Evolutionary conservation across 37 sponge, comb jelly and placozoan species (phyloP).

Genomic region (Lycopodina hypogea): DNA sequence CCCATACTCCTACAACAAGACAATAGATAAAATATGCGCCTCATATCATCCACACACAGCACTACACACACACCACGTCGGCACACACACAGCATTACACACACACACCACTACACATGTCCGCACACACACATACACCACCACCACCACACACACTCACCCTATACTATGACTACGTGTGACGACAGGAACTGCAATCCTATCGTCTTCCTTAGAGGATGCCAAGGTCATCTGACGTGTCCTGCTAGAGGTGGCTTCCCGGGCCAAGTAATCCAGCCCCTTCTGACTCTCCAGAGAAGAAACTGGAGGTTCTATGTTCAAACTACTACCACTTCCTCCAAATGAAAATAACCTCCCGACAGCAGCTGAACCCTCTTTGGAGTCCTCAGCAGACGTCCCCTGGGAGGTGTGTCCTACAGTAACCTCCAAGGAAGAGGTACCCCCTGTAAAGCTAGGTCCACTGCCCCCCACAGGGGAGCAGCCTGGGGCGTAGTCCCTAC

Average conservation of each 20-base stretch:
- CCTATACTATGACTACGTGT: neutral
- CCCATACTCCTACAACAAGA: conserved; percentile 1
- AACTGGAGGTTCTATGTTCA: neutral
- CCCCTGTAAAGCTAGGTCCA: neutral
- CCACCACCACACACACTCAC: neutral
- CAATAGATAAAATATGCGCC: neutral
- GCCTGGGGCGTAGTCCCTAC: neutral
- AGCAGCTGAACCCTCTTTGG: neutral
- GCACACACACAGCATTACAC: too few species aligned
- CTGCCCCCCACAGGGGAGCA: neutral
- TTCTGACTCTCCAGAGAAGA: neutral
- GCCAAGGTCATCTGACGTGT: too few species aligned
- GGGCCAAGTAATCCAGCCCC: too few species aligned
- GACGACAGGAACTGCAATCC: conserved; percentile 13
- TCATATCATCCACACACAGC: neutral
- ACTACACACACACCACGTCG: too few species aligned
- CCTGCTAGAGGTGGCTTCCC: too few species aligned
- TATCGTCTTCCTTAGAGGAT: conserved; percentile 7
- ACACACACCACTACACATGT: too few species aligned
- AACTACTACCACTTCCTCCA: too few species aligned
- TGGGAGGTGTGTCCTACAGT: neutral
- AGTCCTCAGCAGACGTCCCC: neutral
- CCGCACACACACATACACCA: neutral
- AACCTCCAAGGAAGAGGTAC: neutral
- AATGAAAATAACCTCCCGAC: neutral